A percentile compares a stretch with the other conserved stretches of the same genome.
These are phyloP conservation scores for Gibbula magus DNA, from an alignment of 2,888 invertebrate species.

Conservation along the genomic window DNA sequence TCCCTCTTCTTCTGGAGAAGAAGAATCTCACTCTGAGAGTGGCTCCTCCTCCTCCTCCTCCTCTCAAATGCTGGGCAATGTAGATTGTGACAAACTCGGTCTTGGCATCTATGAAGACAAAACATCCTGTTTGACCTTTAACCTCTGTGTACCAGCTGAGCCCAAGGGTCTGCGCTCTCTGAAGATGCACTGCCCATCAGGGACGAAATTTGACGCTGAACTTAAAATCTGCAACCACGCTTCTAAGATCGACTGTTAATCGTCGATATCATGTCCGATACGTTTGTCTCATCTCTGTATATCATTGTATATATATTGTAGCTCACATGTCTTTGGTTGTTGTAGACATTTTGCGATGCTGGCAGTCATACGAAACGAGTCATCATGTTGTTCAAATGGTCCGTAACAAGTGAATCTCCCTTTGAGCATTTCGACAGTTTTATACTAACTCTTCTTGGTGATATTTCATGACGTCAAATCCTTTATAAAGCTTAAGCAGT, in stretches of 20 bases:
- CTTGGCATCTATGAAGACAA: constrained; percentile 48
- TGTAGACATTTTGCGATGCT: background rate
- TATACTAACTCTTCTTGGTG: no score
- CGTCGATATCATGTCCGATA: background rate
- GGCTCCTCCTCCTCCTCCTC: background rate
- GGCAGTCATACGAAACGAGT: background rate
- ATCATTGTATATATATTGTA: background rate
- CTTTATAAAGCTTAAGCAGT: no score
- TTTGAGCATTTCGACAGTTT: no score
- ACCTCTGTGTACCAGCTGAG: constrained; percentile 44
- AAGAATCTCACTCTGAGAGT: background rate
- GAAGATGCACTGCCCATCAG: constrained; percentile 45
- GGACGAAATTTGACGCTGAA: constrained; percentile 43
- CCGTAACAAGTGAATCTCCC: no score
- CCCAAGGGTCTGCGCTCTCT: constrained; percentile 33
- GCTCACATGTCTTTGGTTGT: background rate
- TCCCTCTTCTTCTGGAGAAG: no score
- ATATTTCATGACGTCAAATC: no score
- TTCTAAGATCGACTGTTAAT: constrained; percentile 39
- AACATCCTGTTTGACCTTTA: constrained; percentile 44
- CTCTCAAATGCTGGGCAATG: background rate
- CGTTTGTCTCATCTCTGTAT: background rate
- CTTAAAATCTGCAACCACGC: constrained; percentile 49
- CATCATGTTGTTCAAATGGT: no score
- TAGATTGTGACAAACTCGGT: constrained; percentile 44